phyloP scores from a whole-genome alignment of 2,797 vertebrate genomes.

The Erethizon dorsatum region DNA sequence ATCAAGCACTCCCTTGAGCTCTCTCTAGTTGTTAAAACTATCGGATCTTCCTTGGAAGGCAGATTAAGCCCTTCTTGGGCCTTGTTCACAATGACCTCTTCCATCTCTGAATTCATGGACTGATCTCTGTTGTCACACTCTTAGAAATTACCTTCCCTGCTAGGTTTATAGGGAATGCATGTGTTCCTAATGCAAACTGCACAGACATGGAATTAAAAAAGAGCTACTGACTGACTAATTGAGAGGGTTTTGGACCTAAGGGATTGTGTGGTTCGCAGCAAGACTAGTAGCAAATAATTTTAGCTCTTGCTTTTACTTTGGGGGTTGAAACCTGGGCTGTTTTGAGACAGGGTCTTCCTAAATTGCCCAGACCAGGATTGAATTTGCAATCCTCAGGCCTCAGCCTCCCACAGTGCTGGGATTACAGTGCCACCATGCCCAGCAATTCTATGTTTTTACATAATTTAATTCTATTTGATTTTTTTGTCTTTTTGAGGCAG shows the following conservation, averaged over 20 bases:
- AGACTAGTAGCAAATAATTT: neutral
- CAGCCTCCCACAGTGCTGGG: neutral
- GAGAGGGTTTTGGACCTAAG: neutral
- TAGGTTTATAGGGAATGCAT: neutral
- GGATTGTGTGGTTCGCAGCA: neutral
- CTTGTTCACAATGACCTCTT: neutral
- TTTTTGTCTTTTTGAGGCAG: neutral
- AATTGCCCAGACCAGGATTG: too few relatives aligned
- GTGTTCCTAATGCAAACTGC: neutral
- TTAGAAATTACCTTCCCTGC: neutral
- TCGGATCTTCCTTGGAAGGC: neutral
- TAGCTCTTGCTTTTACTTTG: neutral
- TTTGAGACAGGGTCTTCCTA: neutral
- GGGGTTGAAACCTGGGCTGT: neutral
- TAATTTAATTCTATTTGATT: neutral
- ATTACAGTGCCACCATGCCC: neutral
- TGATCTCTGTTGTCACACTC: neutral
- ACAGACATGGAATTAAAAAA: neutral
- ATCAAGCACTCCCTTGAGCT: fast-evolving
- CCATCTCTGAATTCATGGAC: neutral
- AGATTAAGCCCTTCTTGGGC: neutral
- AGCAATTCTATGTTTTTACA: neutral
- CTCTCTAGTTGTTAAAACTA: neutral
- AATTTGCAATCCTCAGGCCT: neutral
- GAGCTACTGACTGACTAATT: neutral